These are phyloP conservation scores for Muschampia plurimacula DNA, from an alignment of 2,888 invertebrate genomes.

Conservation along the genomic window DNA sequence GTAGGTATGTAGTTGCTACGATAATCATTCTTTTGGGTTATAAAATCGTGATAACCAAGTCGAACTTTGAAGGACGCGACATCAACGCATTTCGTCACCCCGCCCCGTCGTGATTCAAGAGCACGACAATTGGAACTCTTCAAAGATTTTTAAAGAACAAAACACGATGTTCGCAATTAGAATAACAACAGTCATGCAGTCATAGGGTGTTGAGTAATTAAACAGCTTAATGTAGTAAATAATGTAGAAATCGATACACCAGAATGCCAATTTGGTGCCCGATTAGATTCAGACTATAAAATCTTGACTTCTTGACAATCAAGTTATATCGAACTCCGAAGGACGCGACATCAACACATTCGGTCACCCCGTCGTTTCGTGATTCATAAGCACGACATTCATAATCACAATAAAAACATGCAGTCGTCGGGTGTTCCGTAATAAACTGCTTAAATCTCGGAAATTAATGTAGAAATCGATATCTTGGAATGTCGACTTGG, in stretches of 20 bases:
- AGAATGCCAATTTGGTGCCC: too few relatives aligned
- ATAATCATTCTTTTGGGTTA: background rate
- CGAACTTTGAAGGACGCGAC: conserved; percentile 38
- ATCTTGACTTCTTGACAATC: conserved; percentile 24
- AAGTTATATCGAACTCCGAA: conserved; percentile 39
- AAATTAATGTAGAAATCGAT: conserved; percentile 26
- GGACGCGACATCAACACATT: conserved; percentile 48
- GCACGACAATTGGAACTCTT: too few relatives aligned
- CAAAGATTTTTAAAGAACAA: too few relatives aligned
- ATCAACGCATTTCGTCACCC: conserved; percentile 50
- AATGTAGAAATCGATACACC: too few relatives aligned
- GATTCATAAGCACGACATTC: conserved; percentile 56
- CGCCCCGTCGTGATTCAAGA: conserved; percentile 9
- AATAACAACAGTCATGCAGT: too few relatives aligned
- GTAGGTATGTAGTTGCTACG: too few relatives aligned
- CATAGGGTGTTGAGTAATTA: too few relatives aligned
- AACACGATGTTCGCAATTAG: too few relatives aligned
- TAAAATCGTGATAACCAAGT: conserved; percentile 31
- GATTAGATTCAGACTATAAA: too few relatives aligned
- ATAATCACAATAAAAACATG: conserved; percentile 49
- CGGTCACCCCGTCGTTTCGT: conserved; percentile 41
- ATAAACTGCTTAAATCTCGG: conserved; percentile 13
- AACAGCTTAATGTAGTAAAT: too few relatives aligned
- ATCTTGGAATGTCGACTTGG: conserved; percentile 13
- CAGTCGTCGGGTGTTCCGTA: conserved; percentile 42